phyloP scores from a whole-genome alignment of 2,888 invertebrate genomes.

The Drepanosiphum platanoidis region DNA sequence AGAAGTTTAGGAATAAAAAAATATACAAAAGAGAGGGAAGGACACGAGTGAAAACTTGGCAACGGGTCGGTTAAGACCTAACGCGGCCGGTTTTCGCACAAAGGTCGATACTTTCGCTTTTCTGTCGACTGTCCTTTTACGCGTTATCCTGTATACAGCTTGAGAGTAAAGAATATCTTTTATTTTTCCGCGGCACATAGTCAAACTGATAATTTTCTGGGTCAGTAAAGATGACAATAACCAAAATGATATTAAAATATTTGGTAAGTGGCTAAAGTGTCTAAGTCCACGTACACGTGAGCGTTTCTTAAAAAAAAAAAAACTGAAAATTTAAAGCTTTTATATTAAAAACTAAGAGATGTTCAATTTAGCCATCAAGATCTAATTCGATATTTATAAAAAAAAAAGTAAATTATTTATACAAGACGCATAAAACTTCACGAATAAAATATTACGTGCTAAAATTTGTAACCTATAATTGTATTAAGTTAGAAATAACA shows the following conservation, averaged over 20 bases:
- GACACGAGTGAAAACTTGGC: conserved; percentile 54
- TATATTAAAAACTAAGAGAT: neutral
- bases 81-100: conserved; percentile 47
- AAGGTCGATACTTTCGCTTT: conserved; percentile 58
- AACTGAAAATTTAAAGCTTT: neutral
- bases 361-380: neutral
- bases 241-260: neutral
- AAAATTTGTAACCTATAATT: conserved; percentile 22
- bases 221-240: neutral
- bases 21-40: conserved; percentile 30
- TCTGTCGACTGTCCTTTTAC: conserved; percentile 26
- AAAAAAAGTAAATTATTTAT: conserved; percentile 15
- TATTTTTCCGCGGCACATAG: neutral
- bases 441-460: neutral
- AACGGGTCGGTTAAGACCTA: conserved; percentile 59
- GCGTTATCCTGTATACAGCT: conserved; percentile 9
- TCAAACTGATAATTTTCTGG: neutral
- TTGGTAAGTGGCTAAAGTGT: neutral
- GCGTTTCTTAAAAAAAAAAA: neutral
- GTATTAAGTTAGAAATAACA: conserved; percentile 11
- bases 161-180: neutral
- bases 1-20: conserved; percentile 29
- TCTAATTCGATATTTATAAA: conserved; percentile 3
- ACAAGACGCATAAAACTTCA: neutral
- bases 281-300: neutral